phyloP scores from a whole-genome alignment of 2,113 vertebrate species.

The Pelvicachromis taeniatus region DNA sequence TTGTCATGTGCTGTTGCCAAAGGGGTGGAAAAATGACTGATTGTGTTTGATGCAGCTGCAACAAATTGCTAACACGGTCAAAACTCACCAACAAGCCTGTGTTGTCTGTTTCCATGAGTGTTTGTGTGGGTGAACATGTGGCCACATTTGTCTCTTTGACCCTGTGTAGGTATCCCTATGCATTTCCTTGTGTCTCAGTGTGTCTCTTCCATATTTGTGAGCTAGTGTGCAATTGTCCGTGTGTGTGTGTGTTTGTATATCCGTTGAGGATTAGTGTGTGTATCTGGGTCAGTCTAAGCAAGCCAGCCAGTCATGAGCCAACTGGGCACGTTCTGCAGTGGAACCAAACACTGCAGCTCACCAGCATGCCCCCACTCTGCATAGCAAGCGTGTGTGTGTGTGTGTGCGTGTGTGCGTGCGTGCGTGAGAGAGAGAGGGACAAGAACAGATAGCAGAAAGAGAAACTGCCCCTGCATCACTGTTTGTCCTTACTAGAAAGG shows the following conservation, averaged over 20 bases:
- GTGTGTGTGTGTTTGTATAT: not conserved
- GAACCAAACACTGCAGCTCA: constrained; percentile 43
- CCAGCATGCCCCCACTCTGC: constrained; percentile 12
- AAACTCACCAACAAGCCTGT: not conserved
- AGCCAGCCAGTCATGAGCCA: constrained; percentile 38
- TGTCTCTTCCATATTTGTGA: not conserved
- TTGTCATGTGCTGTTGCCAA: not conserved
- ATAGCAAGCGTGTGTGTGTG: not conserved
- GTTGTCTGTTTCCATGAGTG: not conserved
- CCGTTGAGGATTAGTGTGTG: constrained; percentile 42
- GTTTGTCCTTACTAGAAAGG: not conserved
- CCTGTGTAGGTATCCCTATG: not conserved
- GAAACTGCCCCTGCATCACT: not conserved
- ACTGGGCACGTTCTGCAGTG: constrained; percentile 46
- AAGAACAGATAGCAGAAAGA: not conserved
- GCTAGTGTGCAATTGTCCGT: not conserved
- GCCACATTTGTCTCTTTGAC: not conserved
- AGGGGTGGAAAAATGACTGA: not conserved
- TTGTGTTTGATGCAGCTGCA: not conserved
- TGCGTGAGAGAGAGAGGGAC: not conserved
- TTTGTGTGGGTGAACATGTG: not conserved
- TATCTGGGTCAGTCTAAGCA: constrained; percentile 59
- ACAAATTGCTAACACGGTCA: not conserved
- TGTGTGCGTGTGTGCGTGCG: not conserved
- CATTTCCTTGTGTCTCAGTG: not conserved